These are phyloP conservation scores for Atrichornis clamosus DNA, from an alignment of 2,113 vertebrate species.

Conservation along the genomic window DNA sequence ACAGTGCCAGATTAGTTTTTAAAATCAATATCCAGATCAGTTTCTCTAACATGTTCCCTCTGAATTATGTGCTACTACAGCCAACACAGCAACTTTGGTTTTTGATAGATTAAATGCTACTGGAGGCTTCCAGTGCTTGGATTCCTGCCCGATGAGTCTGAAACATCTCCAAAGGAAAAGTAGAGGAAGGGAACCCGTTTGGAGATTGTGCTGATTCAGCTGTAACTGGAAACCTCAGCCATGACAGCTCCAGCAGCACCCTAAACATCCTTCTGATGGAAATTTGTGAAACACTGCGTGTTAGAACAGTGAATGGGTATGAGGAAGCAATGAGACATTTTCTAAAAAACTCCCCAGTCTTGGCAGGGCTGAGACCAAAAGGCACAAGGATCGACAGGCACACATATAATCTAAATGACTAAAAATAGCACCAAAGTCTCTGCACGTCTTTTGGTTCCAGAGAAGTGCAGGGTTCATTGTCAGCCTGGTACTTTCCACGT, in stretches of 20 bases:
- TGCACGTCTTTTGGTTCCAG: neutral
- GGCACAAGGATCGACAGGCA: neutral
- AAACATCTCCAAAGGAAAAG: neutral
- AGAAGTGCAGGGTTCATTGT: neutral
- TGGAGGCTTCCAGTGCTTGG: neutral
- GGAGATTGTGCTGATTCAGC: neutral
- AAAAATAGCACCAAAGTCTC: neutral
- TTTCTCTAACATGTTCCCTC: neutral
- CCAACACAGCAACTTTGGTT: slow-evolving; percentile 3
- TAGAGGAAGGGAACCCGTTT: neutral
- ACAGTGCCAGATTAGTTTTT: neutral
- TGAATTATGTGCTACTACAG: slow-evolving; percentile 29
- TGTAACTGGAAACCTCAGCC: neutral
- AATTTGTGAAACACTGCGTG: neutral
- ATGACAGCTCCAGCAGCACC: neutral
- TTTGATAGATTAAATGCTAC: neutral
- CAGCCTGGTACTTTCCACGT: neutral
- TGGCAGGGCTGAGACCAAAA: neutral
- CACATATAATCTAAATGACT: neutral
- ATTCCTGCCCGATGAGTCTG: neutral
- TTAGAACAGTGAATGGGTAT: neutral
- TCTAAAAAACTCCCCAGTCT: neutral
- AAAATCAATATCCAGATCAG: slow-evolving; percentile 8
- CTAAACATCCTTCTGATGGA: neutral
- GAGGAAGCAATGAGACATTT: neutral